A percentile compares a stretch with the other conserved stretches of the same genome.
These are phyloP conservation scores for Trachymyrmex cornetzi DNA, from an alignment of 1,140 invertebrate species.

Conservation along the genomic window DNA sequence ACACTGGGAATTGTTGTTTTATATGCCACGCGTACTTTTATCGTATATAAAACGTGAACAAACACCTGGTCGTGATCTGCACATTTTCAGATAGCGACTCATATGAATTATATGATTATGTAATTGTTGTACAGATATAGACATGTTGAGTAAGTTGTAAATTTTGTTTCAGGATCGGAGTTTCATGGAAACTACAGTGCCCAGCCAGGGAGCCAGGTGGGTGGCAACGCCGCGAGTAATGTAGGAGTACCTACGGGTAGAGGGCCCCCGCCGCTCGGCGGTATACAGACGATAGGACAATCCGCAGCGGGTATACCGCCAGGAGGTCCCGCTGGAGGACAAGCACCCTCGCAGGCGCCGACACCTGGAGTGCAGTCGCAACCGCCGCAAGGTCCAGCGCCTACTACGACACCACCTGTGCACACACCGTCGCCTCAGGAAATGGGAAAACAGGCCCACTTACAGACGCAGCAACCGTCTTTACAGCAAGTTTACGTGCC, in stretches of 20 bases:
- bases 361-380: conserved; percentile 82
- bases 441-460: conserved; percentile 84
- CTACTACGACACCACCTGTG: conserved; percentile 81
- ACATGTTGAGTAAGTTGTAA: background rate
- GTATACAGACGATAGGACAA: conserved; percentile 83
- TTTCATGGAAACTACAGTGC: conserved; percentile 86
- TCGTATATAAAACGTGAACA: background rate
- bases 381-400: conserved; percentile 80
- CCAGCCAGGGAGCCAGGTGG: conserved; percentile 85
- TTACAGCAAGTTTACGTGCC: conserved; percentile 79
- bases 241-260: conserved; percentile 84
- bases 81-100: background rate
- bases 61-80: background rate
- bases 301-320: conserved; percentile 80
- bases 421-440: conserved; percentile 82
- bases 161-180: conserved; percentile 82
- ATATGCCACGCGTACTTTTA: background rate
- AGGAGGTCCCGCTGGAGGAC: conserved; percentile 79
- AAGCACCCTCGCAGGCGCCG: conserved; percentile 79
- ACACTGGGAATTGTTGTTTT: background rate
- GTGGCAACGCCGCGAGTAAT: conserved; percentile 81
- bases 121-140: background rate
- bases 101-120: background rate
- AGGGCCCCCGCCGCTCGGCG: conserved; percentile 81
- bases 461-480: conserved; percentile 78